Base-by-base conservation (phyloP, 2,113 vertebrate genomes). In the Alethe diademata region DNA sequence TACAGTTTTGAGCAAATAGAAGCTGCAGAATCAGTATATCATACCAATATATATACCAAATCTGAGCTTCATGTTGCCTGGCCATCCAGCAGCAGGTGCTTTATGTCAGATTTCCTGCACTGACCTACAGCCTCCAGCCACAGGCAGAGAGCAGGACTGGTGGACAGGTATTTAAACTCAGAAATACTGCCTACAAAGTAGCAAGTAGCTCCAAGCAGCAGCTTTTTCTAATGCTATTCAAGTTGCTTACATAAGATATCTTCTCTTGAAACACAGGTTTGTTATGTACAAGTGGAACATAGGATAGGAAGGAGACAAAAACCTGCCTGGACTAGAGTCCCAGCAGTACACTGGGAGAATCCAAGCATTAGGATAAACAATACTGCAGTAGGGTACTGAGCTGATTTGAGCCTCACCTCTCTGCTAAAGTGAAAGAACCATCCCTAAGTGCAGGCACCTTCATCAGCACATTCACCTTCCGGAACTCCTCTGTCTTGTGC, bases 401-500 rank as follows among this genome's bases (percentile, higher is more conserved):
- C 8, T 53, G 48, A 15, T 64, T 19, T 31, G 71, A 76, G 40
- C 31, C 61, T 96, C 96, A 99, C 99, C 99, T 99, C 78, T 99
- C 99, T 6, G 98, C 95, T 86, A 99, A 97, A 66, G 98, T 86
- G 81, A 99, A 99, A 79, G 97, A 96, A 31, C 98, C 99, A 16
- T 99, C 99, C 95, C 75, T 98, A 57, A 99, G 88, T 1, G 98
- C 98, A 0, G 98, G 99, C 60, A 98, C 97, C 79, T 98, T 98
- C 96, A 93, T 98, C 79, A 98, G 33, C 1, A 88, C 0, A 48
- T 97, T 99, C 80, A 99, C 84, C 81, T 98, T 98, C 23, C 35
- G 97, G 93, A 98, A 99, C 10, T 98, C 98, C 60, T 99, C 97
- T 0, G 95, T 95, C 95, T 85, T 97, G 23, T 99, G 98, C 79